Conservation (phyloP, 2,113 vertebrate genomes). For the Trichechus manatus region DNA sequence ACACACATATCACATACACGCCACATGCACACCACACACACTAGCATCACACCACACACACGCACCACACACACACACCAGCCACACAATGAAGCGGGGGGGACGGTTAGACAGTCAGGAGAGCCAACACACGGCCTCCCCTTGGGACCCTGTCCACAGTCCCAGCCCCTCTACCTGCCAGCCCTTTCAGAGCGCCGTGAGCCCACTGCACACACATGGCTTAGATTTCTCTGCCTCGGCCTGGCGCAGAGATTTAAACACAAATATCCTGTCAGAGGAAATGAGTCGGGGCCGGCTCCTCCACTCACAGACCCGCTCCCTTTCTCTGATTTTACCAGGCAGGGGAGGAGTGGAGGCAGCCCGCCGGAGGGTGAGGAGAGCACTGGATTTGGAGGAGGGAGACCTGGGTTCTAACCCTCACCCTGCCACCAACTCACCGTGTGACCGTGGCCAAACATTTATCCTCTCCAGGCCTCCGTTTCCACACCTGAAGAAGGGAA, state of each 20-base stretch:
- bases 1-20: not conserved
- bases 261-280: constrained; percentile 66
- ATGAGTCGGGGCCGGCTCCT: not conserved
- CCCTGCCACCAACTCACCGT: not conserved
- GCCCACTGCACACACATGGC: constrained; percentile 14
- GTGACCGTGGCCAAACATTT: not conserved
- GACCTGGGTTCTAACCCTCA: not conserved
- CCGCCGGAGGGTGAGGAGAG: not conserved
- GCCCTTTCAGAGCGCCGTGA: fast-evolving
- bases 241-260: constrained; percentile 46
- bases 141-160: not conserved
- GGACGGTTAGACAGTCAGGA: not conserved
- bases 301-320: not conserved
- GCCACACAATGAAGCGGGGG: not conserved
- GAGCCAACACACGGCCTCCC: not conserved
- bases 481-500: not conserved
- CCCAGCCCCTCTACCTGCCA: not conserved
- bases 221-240: constrained; percentile 53
- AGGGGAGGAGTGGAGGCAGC: not conserved
- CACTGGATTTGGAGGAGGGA: not conserved
- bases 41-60: too few species aligned
- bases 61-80: not conserved
- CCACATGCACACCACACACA: too few species aligned
- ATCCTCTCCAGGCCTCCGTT: not conserved
- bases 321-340: not conserved